Base-by-base conservation (phyloP, 1,140 invertebrate species). In the Bombus haemorrhoidalis region DNA sequence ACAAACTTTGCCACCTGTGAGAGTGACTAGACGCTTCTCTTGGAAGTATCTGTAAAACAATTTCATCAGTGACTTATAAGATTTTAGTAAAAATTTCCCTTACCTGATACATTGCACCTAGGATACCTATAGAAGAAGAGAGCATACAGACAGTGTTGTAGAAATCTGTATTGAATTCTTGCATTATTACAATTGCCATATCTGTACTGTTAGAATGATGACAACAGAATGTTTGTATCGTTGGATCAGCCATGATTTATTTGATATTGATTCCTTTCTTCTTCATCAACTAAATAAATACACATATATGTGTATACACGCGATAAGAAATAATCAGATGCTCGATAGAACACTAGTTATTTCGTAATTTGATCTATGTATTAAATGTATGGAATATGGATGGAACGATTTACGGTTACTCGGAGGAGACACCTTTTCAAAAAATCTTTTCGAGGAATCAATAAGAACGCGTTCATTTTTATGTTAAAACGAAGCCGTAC, bases 171-270 rank as follows among this genome's bases (percentile, higher is more conserved):
- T 97, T 96, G 90, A 97, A 97, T 94, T 97, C 96, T 89, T 96
- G 93, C 96, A 97, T 96, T 79, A 97, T 96, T 91, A 94, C 94
- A 9, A 96, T 94, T 53, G 96, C 96, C 91, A 96, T 95, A 78
- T 96, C 95, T 64, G 96, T 96, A 81, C 95, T 96, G 84, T 96
- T 97, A 22, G 96, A 96, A 89, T 96, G 96, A 91, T 97, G 96
- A 92, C 97, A 97, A 93, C 97, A 97, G 94, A 97, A 97, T 15
- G 97, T 97, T 95, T 98, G 97, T 92, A 97, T 97, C 66, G 97
- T 97, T 62, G 97, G 97, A 95, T 97, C 97, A 66, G 97, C 97
- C 97, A 98, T 98, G 59, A 82, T 93, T 86, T 86, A 25, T 43
- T 41, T 41, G n/a, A 57, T 39, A 53, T 74, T 41, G 34, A 34